phyloP scores from a whole-genome alignment of 2,113 vertebrate genomes.

The Electrona antarctica region DNA sequence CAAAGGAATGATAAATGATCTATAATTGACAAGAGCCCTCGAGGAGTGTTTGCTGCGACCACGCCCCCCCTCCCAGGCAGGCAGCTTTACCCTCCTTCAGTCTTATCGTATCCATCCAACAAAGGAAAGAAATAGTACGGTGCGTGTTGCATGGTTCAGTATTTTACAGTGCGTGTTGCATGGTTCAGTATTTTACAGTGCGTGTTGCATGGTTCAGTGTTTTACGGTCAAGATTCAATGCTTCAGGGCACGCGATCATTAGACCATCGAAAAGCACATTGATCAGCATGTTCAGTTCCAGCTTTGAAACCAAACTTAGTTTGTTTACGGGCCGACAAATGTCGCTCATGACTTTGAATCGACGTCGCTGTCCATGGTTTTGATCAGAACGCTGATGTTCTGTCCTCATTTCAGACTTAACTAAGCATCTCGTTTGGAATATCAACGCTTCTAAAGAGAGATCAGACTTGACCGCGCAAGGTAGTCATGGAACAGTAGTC shows the following conservation, averaged over 20 bases:
- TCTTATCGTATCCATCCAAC: constrained; percentile 61
- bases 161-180: too few relatives aligned
- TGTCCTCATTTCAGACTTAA: too few relatives aligned
- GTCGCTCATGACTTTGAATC: too few relatives aligned
- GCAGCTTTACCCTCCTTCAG: constrained; percentile 58
- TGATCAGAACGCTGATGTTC: too few relatives aligned
- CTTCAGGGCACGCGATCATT: constrained; percentile 41
- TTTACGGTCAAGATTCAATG: constrained; percentile 57
- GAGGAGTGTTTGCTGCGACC: constrained; percentile 50
- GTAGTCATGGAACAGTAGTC: too few relatives aligned
- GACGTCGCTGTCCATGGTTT: too few relatives aligned
- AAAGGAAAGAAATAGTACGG: constrained; percentile 20
- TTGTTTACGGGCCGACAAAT: neutral
- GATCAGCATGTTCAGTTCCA: constrained; percentile 26
- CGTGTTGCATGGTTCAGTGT: too few relatives aligned
- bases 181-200: too few relatives aligned
- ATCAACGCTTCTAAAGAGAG: too few relatives aligned
- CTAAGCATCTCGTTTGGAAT: too few relatives aligned
- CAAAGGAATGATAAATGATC: constrained; percentile 50
- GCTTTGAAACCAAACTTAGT: neutral
- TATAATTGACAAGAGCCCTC: constrained; percentile 45
- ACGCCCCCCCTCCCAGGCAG: constrained; percentile 35
- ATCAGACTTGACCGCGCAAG: too few relatives aligned
- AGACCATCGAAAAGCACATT: constrained; percentile 22
- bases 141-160: too few relatives aligned